These are phyloP conservation scores for Ardeotis arabs DNA, from an alignment of 2,113 vertebrate genomes.

Conservation along the genomic window DNA sequence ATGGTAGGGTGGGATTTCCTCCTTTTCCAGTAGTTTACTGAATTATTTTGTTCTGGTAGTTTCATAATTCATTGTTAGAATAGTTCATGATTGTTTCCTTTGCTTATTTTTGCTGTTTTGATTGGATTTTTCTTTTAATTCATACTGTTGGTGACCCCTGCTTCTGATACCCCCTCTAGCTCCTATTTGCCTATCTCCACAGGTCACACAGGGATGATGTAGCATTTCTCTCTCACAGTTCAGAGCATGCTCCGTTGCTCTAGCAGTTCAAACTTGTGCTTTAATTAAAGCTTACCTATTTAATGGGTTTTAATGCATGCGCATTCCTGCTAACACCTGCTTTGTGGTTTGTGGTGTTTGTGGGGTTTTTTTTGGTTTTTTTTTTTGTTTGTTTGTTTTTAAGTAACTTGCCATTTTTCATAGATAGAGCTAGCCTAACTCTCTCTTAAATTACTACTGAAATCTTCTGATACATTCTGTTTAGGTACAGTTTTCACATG, in stretches of 20 bases:
- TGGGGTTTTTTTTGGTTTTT: neutral
- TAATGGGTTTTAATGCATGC: neutral
- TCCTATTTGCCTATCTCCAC: neutral
- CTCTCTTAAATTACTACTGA: neutral
- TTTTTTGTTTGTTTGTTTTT: neutral
- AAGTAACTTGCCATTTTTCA: neutral
- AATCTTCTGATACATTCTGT: neutral
- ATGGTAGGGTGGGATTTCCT: neutral
- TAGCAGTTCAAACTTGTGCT: neutral
- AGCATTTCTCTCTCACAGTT: neutral
- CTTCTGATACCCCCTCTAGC: neutral
- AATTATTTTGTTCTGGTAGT: neutral
- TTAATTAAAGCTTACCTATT: neutral
- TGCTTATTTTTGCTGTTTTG: neutral
- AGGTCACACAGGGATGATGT: neutral
- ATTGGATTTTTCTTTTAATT: neutral
- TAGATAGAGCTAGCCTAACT: neutral
- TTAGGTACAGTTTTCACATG: neutral
- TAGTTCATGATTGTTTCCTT: neutral
- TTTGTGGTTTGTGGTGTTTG: neutral
- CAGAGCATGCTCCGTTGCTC: constrained; percentile 12
- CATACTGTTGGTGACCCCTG: neutral
- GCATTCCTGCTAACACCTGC: neutral
- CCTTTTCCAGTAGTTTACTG: neutral
- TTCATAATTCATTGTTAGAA: neutral